Evolutionary conservation across 1,140 invertebrate species (phyloP).

Genomic region (Pachypeltis micranthus): DNA sequence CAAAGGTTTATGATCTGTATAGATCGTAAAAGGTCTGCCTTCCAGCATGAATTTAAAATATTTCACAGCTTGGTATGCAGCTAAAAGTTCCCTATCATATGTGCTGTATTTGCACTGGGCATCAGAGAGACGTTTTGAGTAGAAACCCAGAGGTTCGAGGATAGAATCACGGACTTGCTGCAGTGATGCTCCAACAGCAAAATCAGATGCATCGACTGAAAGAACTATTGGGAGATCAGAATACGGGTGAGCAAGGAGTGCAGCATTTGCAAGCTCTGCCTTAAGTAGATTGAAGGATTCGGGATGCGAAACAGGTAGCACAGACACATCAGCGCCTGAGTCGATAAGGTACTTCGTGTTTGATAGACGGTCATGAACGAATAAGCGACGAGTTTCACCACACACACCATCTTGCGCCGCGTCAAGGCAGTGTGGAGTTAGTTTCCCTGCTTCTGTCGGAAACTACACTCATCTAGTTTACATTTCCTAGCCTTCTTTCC

Average conservation of each 20-base stretch:
- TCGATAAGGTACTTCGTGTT: conserved; percentile 22
- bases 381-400: conserved; percentile 16
- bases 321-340: conserved; percentile 30
- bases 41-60: too few relatives aligned
- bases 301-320: conserved; percentile 21
- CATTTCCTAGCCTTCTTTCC: conserved; percentile 25
- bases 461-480: conserved; percentile 17
- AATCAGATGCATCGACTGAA: conserved; percentile 27
- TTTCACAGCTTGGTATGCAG: conserved; percentile 29
- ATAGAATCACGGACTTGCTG: too few relatives aligned
- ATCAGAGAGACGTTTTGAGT: conserved; percentile 11
- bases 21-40: too few relatives aligned
- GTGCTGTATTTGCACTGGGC: conserved; percentile 18
- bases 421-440: conserved; percentile 16
- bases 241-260: too few relatives aligned
- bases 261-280: too few relatives aligned
- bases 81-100: conserved; percentile 35
- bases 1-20: too few relatives aligned
- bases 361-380: conserved; percentile 25
- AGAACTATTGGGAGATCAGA: too few relatives aligned
- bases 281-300: too few relatives aligned
- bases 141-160: conserved; percentile 16
- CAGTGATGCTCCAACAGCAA: too few relatives aligned
- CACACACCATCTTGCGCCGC: conserved; percentile 7
- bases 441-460: conserved; percentile 11